These are phyloP conservation scores for Hydraecia micacea DNA, from an alignment of 2,888 invertebrate genomes.

Conservation along the genomic window DNA sequence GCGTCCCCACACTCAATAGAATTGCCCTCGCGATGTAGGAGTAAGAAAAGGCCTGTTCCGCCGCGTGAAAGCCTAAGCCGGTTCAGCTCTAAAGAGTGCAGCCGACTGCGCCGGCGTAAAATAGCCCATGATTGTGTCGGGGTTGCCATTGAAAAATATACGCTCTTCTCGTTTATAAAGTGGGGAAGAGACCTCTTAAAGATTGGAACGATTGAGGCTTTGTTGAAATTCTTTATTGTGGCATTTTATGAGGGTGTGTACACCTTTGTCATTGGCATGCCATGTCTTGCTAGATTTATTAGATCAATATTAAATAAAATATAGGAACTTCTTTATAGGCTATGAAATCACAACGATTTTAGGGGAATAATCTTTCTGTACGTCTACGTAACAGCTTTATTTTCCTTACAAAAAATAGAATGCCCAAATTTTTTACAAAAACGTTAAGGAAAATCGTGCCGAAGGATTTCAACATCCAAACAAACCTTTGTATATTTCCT, in stretches of 20 bases:
- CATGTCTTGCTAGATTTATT: conserved; percentile 27
- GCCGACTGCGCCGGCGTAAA: conserved; percentile 70
- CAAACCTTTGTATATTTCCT: conserved; percentile 28
- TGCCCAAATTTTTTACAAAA: neutral
- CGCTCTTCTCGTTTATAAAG: conserved; percentile 70
- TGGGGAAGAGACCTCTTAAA: conserved; percentile 59
- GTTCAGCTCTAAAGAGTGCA: conserved; percentile 75
- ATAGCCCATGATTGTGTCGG: conserved; percentile 69
- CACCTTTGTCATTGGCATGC: conserved; percentile 24
- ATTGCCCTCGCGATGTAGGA: conserved; percentile 73
- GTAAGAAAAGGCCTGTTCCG: conserved; percentile 80
- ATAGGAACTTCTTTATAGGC: neutral
- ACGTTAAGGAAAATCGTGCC: conserved; percentile 16
- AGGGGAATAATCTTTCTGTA: neutral
- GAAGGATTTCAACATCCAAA: conserved; percentile 1
- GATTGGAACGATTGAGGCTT: conserved; percentile 58
- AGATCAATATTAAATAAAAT: conserved; percentile 4
- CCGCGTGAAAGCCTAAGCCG: conserved; percentile 80
- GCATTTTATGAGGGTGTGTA: conserved; percentile 36
- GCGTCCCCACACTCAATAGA: conserved; percentile 77
- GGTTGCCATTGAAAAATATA: conserved; percentile 77
- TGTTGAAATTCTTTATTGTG: conserved; percentile 54
- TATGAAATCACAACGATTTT: neutral
- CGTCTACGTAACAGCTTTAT: neutral
- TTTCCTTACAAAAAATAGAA: conserved; percentile 1